Percentiles rank a stretch among this genome's conserved stretches.
Evolutionary conservation across 1,140 invertebrate species (phyloP).

Genomic region (Dendrolimus kikuchii): DNA sequence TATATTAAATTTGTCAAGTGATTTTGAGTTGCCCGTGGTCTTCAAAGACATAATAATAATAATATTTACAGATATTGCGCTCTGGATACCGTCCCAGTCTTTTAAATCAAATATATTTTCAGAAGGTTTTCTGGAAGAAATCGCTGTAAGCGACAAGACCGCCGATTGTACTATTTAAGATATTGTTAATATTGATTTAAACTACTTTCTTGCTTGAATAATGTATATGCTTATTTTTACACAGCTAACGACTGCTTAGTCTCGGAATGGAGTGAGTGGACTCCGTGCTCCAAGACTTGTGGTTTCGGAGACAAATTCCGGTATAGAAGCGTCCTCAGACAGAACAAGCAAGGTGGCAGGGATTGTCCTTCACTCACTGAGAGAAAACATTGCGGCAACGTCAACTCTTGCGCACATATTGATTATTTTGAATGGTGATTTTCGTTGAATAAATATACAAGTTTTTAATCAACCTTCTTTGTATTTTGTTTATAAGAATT

Average conservation of each 20-base stretch:
- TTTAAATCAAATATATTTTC: too few species aligned
- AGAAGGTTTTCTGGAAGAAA: too few species aligned
- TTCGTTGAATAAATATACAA: conserved; percentile 3
- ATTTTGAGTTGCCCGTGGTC: too few species aligned
- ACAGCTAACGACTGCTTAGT: conserved; percentile 72
- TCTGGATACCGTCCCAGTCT: too few species aligned
- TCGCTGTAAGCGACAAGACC: too few species aligned
- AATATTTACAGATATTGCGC: too few species aligned
- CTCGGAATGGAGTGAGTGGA: conserved; percentile 79
- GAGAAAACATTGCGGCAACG: conserved; percentile 46
- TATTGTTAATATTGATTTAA: too few species aligned
- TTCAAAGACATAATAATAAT: too few species aligned
- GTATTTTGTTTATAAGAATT: too few species aligned
- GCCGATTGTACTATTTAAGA: too few species aligned
- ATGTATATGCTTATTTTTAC: conserved; percentile 3
- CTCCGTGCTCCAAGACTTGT: conserved; percentile 77
- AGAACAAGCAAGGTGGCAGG: conserved; percentile 74
- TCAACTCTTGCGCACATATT: conserved; percentile 48
- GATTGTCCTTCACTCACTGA: conserved; percentile 74
- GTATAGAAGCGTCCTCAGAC: conserved; percentile 64
- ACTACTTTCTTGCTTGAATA: not conserved
- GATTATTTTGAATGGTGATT: conserved; percentile 57
- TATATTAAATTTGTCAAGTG: too few species aligned
- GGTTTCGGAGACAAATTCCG: conserved; percentile 76
- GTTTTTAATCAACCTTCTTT: too few species aligned